Evolutionary conservation across 2,888 invertebrate genomes (phyloP).

Genomic region (Anthophora plumipes): DNA sequence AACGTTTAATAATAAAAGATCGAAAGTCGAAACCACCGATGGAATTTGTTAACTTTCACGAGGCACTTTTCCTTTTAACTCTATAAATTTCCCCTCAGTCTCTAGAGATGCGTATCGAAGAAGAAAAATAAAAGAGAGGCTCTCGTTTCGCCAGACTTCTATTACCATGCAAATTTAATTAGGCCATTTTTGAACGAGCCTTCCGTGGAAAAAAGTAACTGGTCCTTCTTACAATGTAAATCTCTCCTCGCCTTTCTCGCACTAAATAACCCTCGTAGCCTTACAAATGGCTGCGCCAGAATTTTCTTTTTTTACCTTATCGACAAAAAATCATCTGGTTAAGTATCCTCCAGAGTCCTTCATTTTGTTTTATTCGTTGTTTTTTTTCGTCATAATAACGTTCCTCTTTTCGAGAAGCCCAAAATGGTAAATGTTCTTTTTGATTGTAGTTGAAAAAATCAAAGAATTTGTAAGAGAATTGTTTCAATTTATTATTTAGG

Average conservation of each 20-base stretch:
- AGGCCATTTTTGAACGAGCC: slow-evolving; percentile 36
- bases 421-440: too few relatives aligned
- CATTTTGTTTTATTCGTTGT: too few relatives aligned
- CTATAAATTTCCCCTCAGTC: slow-evolving; percentile 20
- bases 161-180: slow-evolving; percentile 62
- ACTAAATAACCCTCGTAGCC: neutral
- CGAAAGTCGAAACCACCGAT: slow-evolving; percentile 10
- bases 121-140: neutral
- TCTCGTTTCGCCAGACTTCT: neutral
- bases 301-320: neutral
- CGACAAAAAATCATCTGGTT: neutral
- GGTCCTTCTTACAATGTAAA: slow-evolving; percentile 22
- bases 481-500: too few relatives aligned
- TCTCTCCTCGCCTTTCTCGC: neutral
- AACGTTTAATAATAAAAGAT: slow-evolving; percentile 4
- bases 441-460: too few relatives aligned
- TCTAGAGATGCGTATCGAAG: neutral
- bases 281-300: neutral
- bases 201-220: slow-evolving; percentile 4
- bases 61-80: slow-evolving; percentile 42
- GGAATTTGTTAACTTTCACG: slow-evolving; percentile 52
- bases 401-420: too few relatives aligned
- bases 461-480: too few relatives aligned
- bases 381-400: too few relatives aligned
- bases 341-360: neutral